These are phyloP conservation scores for Trematocara stigmaticum DNA, from an alignment of 2,113 vertebrate species.

Conservation along the genomic window DNA sequence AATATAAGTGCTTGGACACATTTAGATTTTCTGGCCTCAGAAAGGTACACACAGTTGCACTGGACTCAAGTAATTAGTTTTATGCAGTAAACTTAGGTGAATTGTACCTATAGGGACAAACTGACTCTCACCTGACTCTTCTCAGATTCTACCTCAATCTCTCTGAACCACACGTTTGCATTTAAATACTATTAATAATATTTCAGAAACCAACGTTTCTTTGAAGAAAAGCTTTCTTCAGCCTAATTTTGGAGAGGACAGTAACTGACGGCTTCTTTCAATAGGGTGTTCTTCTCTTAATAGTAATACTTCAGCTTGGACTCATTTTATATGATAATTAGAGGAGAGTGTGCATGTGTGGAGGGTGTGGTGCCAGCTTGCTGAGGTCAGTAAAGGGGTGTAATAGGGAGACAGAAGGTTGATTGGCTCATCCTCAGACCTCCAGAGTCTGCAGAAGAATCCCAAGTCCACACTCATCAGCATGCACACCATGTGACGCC, in stretches of 20 bases:
- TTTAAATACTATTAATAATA: background rate
- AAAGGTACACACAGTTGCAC: background rate
- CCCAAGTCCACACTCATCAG: constrained; percentile 47
- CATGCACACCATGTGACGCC: constrained; percentile 47
- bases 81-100: background rate
- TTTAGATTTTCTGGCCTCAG: background rate
- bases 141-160: background rate
- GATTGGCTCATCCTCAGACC: constrained; percentile 23
- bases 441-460: constrained; percentile 42
- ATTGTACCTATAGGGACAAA: background rate
- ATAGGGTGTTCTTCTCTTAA: background rate
- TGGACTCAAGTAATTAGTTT: background rate
- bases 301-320: background rate
- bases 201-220: background rate
- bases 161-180: background rate
- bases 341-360: background rate
- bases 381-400: background rate
- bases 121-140: background rate
- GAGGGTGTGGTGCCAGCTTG: background rate
- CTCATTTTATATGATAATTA: background rate
- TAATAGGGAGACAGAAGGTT: background rate
- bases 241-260: background rate
- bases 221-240: background rate
- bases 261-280: background rate
- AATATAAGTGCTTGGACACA: background rate